These are phyloP conservation scores for Heteromyza rotundicornis DNA, from an alignment of 2,888 invertebrate species.

Conservation along the genomic window DNA sequence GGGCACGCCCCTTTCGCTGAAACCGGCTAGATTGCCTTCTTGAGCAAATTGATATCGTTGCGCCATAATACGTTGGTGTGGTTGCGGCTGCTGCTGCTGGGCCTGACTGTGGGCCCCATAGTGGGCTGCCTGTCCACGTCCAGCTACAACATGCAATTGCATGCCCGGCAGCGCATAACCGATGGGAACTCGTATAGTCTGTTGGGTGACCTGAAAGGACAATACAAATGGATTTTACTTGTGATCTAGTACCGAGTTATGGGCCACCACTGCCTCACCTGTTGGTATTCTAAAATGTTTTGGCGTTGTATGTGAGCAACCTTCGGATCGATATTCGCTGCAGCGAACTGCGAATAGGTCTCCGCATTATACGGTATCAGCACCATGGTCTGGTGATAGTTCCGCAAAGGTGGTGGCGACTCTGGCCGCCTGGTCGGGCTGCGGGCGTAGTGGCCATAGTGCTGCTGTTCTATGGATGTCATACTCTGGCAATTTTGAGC, in stretches of 20 bases:
- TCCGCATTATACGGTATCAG: constrained; percentile 71
- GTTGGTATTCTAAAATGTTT: constrained; percentile 62
- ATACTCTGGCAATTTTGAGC: constrained; percentile 60
- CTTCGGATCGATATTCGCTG: constrained; percentile 56
- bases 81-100: constrained; percentile 43
- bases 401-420: constrained; percentile 74
- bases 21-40: constrained; percentile 48
- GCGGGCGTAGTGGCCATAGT: constrained; percentile 61
- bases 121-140: constrained; percentile 52
- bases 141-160: constrained; percentile 63
- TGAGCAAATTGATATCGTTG: constrained; percentile 55
- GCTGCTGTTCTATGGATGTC: constrained; percentile 51
- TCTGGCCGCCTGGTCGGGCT: constrained; percentile 67
- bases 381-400: constrained; percentile 73
- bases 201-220: constrained; percentile 59
- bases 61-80: constrained; percentile 50
- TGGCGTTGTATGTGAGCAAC: constrained; percentile 59
- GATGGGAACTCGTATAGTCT: constrained; percentile 64
- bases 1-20: constrained; percentile 73
- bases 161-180: constrained; percentile 64
- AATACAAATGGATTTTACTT: too few relatives aligned
- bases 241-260: too few relatives aligned
- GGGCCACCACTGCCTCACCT: too few relatives aligned
- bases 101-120: constrained; percentile 49
- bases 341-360: constrained; percentile 60